Evolutionary conservation across 1,140 invertebrate species (phyloP).

Genomic region (Hylyphantes graminicola): DNA sequence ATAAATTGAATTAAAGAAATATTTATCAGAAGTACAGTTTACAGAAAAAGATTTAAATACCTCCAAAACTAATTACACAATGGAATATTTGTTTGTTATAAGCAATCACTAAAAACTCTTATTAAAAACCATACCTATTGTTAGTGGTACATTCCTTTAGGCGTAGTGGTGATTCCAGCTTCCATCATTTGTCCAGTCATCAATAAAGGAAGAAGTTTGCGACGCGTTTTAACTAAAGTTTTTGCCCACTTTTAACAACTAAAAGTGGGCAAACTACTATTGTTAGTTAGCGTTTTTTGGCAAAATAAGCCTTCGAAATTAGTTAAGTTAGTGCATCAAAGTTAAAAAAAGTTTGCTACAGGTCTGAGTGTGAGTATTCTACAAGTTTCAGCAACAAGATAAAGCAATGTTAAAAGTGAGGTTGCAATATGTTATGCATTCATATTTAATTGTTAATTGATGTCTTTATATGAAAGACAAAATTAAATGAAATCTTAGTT

Average conservation of each 20-base stretch:
- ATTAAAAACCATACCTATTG: constrained; percentile 41
- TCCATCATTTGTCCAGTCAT: neutral
- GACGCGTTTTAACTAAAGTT: neutral
- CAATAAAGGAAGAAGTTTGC: neutral
- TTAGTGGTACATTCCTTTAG: constrained; percentile 3
- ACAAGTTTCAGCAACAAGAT: neutral
- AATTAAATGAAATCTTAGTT: too few relatives aligned
- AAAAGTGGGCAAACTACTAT: neutral
- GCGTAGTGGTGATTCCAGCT: neutral
- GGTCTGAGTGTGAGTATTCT: constrained; percentile 33
- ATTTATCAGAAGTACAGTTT: too few relatives aligned
- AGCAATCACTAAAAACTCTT: neutral
- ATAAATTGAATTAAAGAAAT: too few relatives aligned
- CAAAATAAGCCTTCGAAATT: neutral
- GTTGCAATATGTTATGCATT: neutral
- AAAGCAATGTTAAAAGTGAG: constrained; percentile 12
- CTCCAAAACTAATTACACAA: too few relatives aligned
- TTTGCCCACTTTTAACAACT: neutral
- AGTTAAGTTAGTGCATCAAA: neutral
- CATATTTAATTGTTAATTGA: too few relatives aligned
- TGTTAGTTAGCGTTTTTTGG: neutral
- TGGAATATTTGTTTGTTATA: neutral
- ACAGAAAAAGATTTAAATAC: too few relatives aligned
- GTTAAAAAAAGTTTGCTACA: constrained; percentile 31
- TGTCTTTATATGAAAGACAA: too few relatives aligned